These are phyloP conservation scores for Zaprionus davidi DNA, from an alignment of 1,140 invertebrate genomes.

Conservation along the genomic window DNA sequence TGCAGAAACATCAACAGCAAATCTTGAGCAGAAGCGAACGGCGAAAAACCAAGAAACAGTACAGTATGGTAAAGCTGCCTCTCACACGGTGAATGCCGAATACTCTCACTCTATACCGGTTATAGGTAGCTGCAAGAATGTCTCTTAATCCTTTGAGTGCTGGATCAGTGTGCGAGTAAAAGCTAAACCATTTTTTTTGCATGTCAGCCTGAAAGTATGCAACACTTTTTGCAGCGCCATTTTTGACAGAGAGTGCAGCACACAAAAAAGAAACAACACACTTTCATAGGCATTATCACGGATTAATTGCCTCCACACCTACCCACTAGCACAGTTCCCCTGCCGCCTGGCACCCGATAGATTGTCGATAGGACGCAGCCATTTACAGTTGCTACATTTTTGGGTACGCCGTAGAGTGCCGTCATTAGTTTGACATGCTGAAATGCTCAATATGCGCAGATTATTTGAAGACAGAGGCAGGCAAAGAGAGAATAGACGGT, in stretches of 20 bases:
- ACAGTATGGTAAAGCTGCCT: neutral
- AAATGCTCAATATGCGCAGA: too few species aligned
- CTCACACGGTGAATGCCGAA: neutral
- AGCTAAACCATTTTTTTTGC: neutral
- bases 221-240: neutral
- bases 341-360: neutral
- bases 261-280: neutral
- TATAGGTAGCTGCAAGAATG: neutral
- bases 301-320: neutral
- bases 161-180: neutral
- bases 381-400: too few species aligned
- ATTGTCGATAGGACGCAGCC: too few species aligned
- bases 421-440: too few species aligned
- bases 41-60: neutral
- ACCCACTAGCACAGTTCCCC: too few species aligned
- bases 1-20: constrained; percentile 26
- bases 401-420: too few species aligned
- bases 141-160: neutral
- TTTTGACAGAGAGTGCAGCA: neutral
- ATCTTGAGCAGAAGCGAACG: constrained; percentile 11
- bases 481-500: too few species aligned
- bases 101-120: neutral
- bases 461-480: too few species aligned
- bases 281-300: neutral
- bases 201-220: neutral